A percentile compares a stretch with the other conserved stretches of the same genome.
Conservation (phyloP, 2,797 vertebrate genomes). For the Artibeus lituratus region DNA sequence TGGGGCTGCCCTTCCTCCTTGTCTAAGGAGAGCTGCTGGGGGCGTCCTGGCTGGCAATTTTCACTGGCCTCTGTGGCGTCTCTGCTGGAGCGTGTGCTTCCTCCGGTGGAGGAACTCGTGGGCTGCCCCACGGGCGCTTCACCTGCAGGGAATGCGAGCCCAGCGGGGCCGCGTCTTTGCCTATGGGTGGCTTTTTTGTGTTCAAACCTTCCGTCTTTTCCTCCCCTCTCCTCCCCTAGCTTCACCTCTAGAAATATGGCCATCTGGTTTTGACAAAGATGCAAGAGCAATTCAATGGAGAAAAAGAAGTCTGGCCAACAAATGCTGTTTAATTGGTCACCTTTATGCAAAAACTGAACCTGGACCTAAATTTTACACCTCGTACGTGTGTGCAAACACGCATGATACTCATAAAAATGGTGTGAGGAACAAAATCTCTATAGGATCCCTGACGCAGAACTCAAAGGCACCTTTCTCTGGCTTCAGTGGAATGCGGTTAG, state of each 20-base stretch:
- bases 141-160: fast-evolving
- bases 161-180: fast-evolving
- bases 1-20: background rate
- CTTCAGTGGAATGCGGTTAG: background rate
- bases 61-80: fast-evolving
- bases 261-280: background rate
- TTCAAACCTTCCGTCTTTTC: background rate
- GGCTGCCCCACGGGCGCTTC: background rate
- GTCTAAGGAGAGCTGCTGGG: background rate
- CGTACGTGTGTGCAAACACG: background rate
- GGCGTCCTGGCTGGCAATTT: background rate
- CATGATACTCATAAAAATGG: fast-evolving
- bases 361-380: too few species aligned
- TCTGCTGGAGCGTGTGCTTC: fast-evolving
- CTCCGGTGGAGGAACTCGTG: fast-evolving
- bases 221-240: background rate
- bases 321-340: background rate
- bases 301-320: background rate
- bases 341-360: fast-evolving
- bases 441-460: background rate
- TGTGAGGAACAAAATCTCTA: background rate
- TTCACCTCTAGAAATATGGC: background rate
- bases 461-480: background rate
- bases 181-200: background rate
- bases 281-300: background rate